Base-by-base conservation (phyloP, 2,113 vertebrate species). In the Nothoprocta perdicaria region DNA sequence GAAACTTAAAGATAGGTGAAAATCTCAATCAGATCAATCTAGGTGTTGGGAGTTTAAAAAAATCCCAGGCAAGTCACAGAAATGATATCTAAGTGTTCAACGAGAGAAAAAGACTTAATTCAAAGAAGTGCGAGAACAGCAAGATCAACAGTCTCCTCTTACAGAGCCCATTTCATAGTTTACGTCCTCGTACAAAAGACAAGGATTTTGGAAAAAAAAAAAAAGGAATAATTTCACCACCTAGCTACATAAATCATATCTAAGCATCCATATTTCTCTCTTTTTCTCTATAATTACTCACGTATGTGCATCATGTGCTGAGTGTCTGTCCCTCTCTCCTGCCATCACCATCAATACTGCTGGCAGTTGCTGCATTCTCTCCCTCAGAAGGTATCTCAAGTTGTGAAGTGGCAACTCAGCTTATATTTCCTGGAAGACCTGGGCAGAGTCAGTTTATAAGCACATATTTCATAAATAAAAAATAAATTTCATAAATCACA, bases 231-330 rank as follows among this genome's bases (percentile, higher is more conserved):
- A 69, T 48, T 79, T 86, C 29, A 7, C 26, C n/a, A 3, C 17
- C n/a, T 29, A 29, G 29, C 48, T 71, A 33, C 2, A 4, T 14
- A 24, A 41, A 38, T 6, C 17, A 16, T 31, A 23, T 45, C 31
- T 12, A 38, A 52, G 46, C 17, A 61, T 23, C 43, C 21, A 13
- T 7, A 9, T 2, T 29, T 55, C 2, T 7, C 23, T 43, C 9
- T n/a, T 18, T 7, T 35, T 75, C 57, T 7, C 35, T 72, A 23
- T 29, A 6, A 18, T 10, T 14, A 1, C 31, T 69, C n/a, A 43
- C 17, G 29, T 7, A 3, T 10, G 1, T 10, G 29, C 40, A 4
- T 0, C n/a, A 50, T 1, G 3, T 26, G 3, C 5, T 12, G 5
- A 0, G 2, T 3, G 19, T 7, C 17, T 14, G 29, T 72, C 14